Evolutionary conservation across 2,888 invertebrate genomes (phyloP).

Genomic region (Cheilosia variabilis): DNA sequence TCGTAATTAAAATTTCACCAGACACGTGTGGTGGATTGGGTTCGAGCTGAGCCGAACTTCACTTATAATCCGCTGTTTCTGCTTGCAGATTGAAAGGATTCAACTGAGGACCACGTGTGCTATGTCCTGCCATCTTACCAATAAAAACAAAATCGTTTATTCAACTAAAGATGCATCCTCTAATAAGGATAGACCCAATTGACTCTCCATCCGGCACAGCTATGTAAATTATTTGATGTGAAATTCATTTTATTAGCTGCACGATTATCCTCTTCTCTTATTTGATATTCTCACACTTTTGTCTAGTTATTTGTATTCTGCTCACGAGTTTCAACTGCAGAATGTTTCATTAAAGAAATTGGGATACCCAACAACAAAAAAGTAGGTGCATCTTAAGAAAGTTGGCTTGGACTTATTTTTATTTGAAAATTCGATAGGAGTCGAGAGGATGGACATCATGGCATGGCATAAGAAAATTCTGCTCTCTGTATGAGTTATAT

Average conservation of each 20-base stretch:
- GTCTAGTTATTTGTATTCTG: slow-evolving; percentile 12
- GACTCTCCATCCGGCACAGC: background rate
- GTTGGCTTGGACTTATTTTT: too few species aligned
- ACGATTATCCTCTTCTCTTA: slow-evolving; percentile 32
- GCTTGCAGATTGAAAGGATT: background rate
- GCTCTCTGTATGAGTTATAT: too few species aligned
- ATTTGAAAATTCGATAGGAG: too few species aligned
- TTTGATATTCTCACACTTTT: slow-evolving; percentile 10
- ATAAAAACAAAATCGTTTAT: background rate
- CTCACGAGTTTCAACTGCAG: slow-evolving; percentile 7
- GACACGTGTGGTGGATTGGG: background rate
- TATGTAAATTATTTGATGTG: slow-evolving; percentile 25
- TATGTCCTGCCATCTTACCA: background rate
- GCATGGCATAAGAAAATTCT: too few species aligned
- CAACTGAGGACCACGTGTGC: background rate
- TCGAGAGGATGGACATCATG: too few species aligned
- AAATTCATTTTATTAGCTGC: slow-evolving; percentile 44
- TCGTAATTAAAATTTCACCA: too few species aligned
- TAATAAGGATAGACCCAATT: slow-evolving; percentile 3
- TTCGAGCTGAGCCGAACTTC: background rate
- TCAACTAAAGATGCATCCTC: background rate
- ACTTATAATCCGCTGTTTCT: background rate
- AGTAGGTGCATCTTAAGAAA: too few species aligned
- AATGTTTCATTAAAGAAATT: too few species aligned
- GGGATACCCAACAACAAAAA: too few species aligned